Base-by-base conservation (phyloP, 2,113 vertebrate species). In the Aldabrachelys gigantea region DNA sequence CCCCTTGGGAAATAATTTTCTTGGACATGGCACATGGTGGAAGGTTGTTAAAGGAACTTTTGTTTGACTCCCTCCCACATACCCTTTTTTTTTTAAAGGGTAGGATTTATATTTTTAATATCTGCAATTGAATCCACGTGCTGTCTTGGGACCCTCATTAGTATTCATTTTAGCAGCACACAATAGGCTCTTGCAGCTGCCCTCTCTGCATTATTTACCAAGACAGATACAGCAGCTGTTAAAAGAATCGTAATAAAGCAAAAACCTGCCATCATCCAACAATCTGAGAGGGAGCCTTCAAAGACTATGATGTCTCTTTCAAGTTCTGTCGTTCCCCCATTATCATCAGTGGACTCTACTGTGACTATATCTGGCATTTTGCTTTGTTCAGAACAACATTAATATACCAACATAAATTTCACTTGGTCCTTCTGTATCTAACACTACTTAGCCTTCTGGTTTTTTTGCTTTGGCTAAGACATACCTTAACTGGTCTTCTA, bases 241-340 rank as follows among this genome's bases (percentile, higher is more conserved):
- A 89, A 41, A 59, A 89, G 88, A 96, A 97, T 91, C 21, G 4
- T 89, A 86, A 92, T 93, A 89, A 93, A 96, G 35, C 75, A 93
- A 62, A 49, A 50, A 91, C 10, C 57, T 82, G 85, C 44, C 7
- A 87, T n/a, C n/a, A 88, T 49, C 50, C 76, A 82, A 19, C 44
- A 92, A 80, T 79, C 44, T 79, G 75, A 88, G 44, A 95, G 10
- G 47, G 6, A 87, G 62, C 69, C 83, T 82, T 87, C 41, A 88
- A 93, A 94, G 65, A 22, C 14, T 53, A 5, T 82, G 44, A 82
- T 38, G 5, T 84, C 5, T 91, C 57, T 96, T 96, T 84, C 78
- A 93, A 93, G 22, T 72, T 38, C 24, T 29, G 24, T 0, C 81
- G 1, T 85, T 96, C 87, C 31, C 57, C 62, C 85, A 53, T 80